Evolutionary conservation across 2,113 vertebrate genomes (phyloP).

Genomic region (Fregata magnificens): DNA sequence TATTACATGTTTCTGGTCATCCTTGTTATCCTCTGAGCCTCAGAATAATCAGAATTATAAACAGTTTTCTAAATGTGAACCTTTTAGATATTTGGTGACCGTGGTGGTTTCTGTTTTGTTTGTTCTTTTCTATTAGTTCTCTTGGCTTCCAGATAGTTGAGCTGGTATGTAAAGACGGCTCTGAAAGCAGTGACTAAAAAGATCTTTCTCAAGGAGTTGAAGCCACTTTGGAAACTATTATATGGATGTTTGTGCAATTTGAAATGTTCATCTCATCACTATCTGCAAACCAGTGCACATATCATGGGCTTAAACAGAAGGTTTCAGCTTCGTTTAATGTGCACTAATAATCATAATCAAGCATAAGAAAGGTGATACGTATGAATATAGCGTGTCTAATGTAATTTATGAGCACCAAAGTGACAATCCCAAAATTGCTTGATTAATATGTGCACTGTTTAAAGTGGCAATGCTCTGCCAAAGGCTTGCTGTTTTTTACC

Average conservation of each 20-base stretch:
- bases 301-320: neutral
- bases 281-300: neutral
- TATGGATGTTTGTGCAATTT: neutral
- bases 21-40: neutral
- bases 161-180: neutral
- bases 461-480: neutral
- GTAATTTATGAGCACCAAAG: neutral
- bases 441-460: neutral
- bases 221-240: neutral
- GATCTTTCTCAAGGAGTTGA: neutral
- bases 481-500: neutral
- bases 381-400: neutral
- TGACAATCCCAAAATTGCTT: neutral
- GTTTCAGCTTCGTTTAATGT: neutral
- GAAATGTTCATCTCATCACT: neutral
- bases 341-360: neutral
- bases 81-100: neutral
- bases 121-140: neutral
- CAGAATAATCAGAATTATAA: neutral
- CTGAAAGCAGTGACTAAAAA: neutral
- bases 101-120: neutral
- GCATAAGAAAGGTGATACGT: neutral
- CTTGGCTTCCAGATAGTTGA: neutral
- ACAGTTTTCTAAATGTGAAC: neutral
- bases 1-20: neutral